Percentiles rank a stretch among this genome's conserved stretches.
Conservation (phyloP, 2,888 invertebrate species). For the Bhutanitis thaidina region DNA sequence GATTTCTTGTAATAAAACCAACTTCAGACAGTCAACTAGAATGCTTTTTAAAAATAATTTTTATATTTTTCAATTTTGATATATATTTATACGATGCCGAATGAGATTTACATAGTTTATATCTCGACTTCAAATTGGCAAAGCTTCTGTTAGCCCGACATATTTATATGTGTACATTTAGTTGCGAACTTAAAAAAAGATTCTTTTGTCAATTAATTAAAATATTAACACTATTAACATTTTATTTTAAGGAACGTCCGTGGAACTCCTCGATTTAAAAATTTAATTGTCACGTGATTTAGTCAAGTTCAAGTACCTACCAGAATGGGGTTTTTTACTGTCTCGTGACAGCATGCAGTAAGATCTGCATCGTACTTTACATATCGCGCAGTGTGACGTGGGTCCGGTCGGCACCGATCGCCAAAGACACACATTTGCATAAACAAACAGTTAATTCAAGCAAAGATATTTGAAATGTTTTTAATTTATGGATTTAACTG, state of each 20-base stretch:
- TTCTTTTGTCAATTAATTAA: too few species aligned
- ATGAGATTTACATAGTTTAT: too few species aligned
- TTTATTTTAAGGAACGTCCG: too few species aligned
- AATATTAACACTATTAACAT: too few species aligned
- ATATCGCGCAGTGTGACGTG: slow-evolving; percentile 13
- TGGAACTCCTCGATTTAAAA: background rate
- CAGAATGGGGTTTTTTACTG: slow-evolving; percentile 30
- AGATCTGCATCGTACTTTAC: slow-evolving; percentile 25
- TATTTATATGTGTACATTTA: too few species aligned
- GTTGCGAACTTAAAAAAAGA: too few species aligned
- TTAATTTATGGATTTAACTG: background rate
- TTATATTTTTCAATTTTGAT: too few species aligned
- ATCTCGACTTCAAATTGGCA: too few species aligned
- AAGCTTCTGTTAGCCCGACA: too few species aligned
- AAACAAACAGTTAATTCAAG: background rate
- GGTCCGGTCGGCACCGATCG: slow-evolving; percentile 7
- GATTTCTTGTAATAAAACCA: background rate
- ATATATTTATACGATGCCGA: too few species aligned
- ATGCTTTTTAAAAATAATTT: too few species aligned
- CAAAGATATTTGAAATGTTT: background rate
- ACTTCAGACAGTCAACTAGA: too few species aligned
- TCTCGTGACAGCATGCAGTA: slow-evolving; percentile 53
- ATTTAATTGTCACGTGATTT: background rate
- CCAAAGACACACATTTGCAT: slow-evolving; percentile 21
- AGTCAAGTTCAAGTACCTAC: slow-evolving; percentile 69